Base-by-base conservation (phyloP, 2,113 vertebrate species). In the Sylvilagus bachmani region DNA sequence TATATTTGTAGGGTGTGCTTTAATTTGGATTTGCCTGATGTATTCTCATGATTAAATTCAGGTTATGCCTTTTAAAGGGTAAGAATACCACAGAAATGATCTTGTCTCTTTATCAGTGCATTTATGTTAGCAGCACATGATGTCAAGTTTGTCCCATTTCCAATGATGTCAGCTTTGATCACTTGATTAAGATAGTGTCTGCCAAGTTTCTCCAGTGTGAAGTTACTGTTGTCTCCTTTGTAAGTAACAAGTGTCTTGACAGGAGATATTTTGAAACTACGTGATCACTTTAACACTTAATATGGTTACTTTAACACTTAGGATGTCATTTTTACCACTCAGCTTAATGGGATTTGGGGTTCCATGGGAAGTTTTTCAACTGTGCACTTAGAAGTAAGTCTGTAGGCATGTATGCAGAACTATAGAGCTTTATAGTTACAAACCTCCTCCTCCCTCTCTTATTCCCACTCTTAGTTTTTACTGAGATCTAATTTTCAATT, bases 141-240 rank as follows among this genome's bases (percentile, higher is more conserved):
- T 49, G 22, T 27, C 44, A 44, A 51, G 0, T 78, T 78, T 88
- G n/a, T 92, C 29, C 38, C 31, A 24, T 88, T 80, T 67, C 19
- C 85, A 36, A n/a, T 83, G 75, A 51, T 19, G 4, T 58, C 77
- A 79, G 51, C 80, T 83, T 70, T 80, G 33, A 70, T 86, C 19
- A 29, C 4, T 74, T 90, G 91, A 64, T 85, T 90, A 79, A 49
- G 69, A 38, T 94, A 31, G 17, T 53, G 2, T 25, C 36, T 84
- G 87, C 66, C 77, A 94, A 33, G 19, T 95, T 66, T 86, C 33
- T 87, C n/a, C 51, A 87, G 25, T 24, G 0, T 89, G 19, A 79
- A 95, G 71, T 86, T 67, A 58, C 12, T 73, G 0, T 85, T 90
- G 82, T 96, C 61, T 33, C 31, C 24, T 92, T 90, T 90, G 86